A percentile compares a stretch with the other conserved stretches of the same genome.
phyloP scores from a whole-genome alignment of 2,113 vertebrate species.

The Sapajus apella region DNA sequence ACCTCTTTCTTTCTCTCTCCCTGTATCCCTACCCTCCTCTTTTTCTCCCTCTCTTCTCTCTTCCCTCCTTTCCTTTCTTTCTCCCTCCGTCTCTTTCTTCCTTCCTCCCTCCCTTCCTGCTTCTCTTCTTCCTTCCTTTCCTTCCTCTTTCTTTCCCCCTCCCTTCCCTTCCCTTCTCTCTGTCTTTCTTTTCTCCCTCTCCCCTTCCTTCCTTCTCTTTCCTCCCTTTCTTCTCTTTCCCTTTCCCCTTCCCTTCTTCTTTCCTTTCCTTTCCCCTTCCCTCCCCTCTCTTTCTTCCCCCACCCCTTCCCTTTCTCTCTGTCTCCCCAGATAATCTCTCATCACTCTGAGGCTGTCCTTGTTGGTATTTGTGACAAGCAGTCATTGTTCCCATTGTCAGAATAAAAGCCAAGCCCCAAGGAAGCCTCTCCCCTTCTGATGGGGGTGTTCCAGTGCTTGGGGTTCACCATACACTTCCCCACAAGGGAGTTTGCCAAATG shows the following conservation, averaged over 20 bases:
- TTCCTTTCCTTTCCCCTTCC: rapidly evolving
- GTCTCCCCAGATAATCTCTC: neutral
- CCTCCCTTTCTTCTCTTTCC: rapidly evolving
- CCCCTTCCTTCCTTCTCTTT: rapidly evolving
- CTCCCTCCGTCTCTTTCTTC: rapidly evolving
- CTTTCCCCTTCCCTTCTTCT: too few species aligned
- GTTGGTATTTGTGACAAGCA: neutral
- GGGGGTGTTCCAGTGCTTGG: neutral
- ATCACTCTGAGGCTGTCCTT: neutral
- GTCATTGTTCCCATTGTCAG: neutral
- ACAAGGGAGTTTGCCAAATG: neutral
- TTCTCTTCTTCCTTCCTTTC: rapidly evolving
- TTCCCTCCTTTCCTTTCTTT: too few species aligned
- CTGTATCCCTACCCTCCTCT: neutral
- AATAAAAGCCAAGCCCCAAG: neutral
- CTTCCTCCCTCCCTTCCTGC: rapidly evolving
- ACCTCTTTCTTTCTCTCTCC: neutral
- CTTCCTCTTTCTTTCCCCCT: rapidly evolving
- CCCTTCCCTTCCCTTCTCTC: too few species aligned
- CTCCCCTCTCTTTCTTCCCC: neutral
- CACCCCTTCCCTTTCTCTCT: neutral
- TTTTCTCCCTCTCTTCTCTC: neutral
- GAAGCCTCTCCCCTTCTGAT: neutral
- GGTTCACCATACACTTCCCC: too few species aligned
- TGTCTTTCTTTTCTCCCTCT: rapidly evolving